phyloP scores from a whole-genome alignment of 1,140 invertebrate species.

The Wiebesia pumilae region DNA sequence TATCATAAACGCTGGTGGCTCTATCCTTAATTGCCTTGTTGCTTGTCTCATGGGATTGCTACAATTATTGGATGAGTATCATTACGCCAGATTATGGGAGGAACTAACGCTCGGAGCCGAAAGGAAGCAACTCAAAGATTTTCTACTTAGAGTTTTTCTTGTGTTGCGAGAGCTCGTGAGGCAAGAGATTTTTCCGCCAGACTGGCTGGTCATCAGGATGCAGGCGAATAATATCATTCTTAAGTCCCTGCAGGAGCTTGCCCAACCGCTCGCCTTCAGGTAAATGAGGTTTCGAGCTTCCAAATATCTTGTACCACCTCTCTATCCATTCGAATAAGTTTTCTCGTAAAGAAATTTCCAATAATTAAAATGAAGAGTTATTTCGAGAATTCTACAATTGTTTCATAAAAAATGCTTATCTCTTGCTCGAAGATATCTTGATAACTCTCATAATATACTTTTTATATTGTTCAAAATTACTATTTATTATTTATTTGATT shows the following conservation, averaged over 20 bases:
- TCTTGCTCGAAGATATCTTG: too few species aligned
- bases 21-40: constrained; percentile 86
- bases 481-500: too few species aligned
- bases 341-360: not conserved
- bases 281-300: constrained; percentile 25
- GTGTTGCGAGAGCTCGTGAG: constrained; percentile 90
- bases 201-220: constrained; percentile 96
- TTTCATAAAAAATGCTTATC: too few species aligned
- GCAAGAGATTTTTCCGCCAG: constrained; percentile 89
- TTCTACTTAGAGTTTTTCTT: constrained; percentile 90
- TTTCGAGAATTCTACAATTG: too few species aligned
- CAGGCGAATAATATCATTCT: constrained; percentile 92
- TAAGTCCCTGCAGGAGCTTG: constrained; percentile 89
- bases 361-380: too few species aligned
- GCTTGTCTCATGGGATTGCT: constrained; percentile 89
- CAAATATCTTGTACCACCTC: not conserved
- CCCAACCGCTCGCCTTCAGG: constrained; percentile 86
- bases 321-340: not conserved
- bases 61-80: constrained; percentile 89
- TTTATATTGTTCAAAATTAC: too few species aligned
- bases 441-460: too few species aligned
- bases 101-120: constrained; percentile 81
- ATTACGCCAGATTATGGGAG: constrained; percentile 92
- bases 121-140: constrained; percentile 88
- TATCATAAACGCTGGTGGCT: constrained; percentile 81